A percentile compares a stretch with the other conserved stretches of the same genome.
These are phyloP conservation scores for Sinelater perroti DNA, from an alignment of 2,888 invertebrate genomes.

Conservation along the genomic window DNA sequence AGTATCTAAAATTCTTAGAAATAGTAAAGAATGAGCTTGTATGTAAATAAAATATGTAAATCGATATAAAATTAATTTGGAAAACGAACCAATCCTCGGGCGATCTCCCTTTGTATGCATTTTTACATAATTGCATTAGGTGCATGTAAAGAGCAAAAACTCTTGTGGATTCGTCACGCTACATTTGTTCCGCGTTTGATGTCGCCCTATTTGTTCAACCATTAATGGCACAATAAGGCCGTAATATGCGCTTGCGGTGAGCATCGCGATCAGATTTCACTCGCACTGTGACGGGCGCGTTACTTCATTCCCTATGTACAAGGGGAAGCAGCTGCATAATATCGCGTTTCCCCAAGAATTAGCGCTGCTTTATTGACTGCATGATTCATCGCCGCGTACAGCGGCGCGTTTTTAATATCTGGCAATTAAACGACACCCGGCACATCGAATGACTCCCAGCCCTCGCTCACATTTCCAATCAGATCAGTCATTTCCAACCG, in stretches of 20 bases:
- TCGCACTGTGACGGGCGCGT: conserved; percentile 39
- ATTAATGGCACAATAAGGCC: conserved; percentile 49
- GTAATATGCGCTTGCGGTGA: conserved; percentile 47
- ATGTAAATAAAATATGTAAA: no score
- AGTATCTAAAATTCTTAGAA: no score
- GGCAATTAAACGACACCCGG: conserved; percentile 10
- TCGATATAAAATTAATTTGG: no score
- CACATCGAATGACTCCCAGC: no score
- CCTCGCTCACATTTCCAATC: conserved; percentile 11
- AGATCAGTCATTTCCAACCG: conserved; percentile 14
- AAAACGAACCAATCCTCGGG: no score
- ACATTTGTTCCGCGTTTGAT: conserved; percentile 13
- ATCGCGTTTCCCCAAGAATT: conserved; percentile 39
- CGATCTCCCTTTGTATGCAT: no score
- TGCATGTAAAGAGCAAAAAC: no score
- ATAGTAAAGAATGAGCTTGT: no score
- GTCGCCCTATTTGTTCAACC: conserved; percentile 47
- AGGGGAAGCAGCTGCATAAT: conserved; percentile 37
- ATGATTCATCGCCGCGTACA: conserved; percentile 38
- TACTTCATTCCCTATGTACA: conserved; percentile 34
- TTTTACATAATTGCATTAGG: no score
- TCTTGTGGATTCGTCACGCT: conserved; percentile 1
- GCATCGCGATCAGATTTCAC: conserved; percentile 44
- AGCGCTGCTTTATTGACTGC: conserved; percentile 39
- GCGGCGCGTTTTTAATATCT: conserved; percentile 24